phyloP scores from a whole-genome alignment of 1,140 invertebrate genomes.

The Aphelenchoides besseyi region DNA sequence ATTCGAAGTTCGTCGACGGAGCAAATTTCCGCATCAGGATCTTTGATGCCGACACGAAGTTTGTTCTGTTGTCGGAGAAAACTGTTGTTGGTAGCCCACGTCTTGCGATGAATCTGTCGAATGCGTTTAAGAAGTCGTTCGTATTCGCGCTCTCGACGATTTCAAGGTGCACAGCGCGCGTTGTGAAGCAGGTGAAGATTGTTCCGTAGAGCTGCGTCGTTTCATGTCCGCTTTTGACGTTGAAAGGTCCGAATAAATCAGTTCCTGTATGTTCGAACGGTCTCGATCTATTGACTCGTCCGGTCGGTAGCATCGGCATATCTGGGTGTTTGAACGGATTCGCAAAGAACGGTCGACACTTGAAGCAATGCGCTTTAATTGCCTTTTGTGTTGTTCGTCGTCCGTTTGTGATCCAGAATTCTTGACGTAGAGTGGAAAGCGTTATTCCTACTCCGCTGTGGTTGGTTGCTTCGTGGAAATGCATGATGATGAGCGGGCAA shows the following conservation, averaged over 20 bases:
- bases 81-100: conserved; percentile 22
- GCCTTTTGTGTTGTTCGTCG: conserved; percentile 5
- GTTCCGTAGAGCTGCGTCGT: conserved; percentile 41
- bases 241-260: conserved; percentile 44
- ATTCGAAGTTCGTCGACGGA: conserved; percentile 36
- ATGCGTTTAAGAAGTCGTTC: conserved; percentile 34
- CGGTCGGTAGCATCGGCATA: conserved; percentile 36
- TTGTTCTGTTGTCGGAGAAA: conserved; percentile 28
- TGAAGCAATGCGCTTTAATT: conserved; percentile 18
- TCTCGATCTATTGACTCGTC: conserved; percentile 14
- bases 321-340: conserved; percentile 17
- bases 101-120: conserved; percentile 32
- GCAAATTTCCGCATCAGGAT: neutral
- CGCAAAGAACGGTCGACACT: conserved; percentile 10
- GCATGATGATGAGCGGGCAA: conserved; percentile 20
- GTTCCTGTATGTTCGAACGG: conserved; percentile 40
- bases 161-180: conserved; percentile 46
- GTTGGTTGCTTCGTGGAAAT: neutral
- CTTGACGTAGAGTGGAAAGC: neutral
- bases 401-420: conserved; percentile 26
- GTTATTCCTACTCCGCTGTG: conserved; percentile 11
- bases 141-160: conserved; percentile 23
- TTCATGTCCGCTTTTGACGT: conserved; percentile 30
- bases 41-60: conserved; percentile 12
- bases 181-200: conserved; percentile 42